phyloP scores from a whole-genome alignment of 2,888 invertebrate genomes.

The Epirrita christyi region DNA sequence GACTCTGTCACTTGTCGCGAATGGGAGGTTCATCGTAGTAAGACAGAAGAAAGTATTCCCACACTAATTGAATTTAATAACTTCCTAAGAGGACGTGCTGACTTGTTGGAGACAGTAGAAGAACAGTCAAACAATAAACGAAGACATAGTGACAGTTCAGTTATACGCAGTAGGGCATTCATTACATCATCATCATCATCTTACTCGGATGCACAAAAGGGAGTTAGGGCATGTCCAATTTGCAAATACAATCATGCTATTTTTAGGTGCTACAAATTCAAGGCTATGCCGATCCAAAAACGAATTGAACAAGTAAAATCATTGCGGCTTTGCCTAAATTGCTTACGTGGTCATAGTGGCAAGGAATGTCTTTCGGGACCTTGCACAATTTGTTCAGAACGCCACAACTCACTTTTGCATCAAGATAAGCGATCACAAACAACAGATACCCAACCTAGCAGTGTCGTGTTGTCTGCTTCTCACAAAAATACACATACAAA shows the following conservation, averaged over 20 bases:
- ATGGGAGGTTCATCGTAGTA: constrained; percentile 22
- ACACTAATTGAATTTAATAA: not conserved
- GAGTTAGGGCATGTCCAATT: too few relatives aligned
- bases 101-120: constrained; percentile 4
- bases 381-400: too few relatives aligned
- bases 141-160: not conserved
- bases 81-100: constrained; percentile 1
- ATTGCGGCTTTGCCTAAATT: too few relatives aligned
- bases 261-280: too few relatives aligned
- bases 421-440: not conserved
- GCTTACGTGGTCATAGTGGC: too few relatives aligned
- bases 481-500: not conserved
- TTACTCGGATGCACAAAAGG: too few relatives aligned
- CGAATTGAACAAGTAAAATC: too few relatives aligned
- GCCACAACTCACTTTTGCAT: too few relatives aligned
- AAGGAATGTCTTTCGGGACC: too few relatives aligned
- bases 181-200: too few relatives aligned
- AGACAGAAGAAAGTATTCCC: not conserved
- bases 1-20: constrained; percentile 24
- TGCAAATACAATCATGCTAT: not conserved
- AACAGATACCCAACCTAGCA: not conserved
- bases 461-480: not conserved
- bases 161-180: too few relatives aligned
- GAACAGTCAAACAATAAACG: not conserved
- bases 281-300: too few relatives aligned